phyloP scores from a whole-genome alignment of 2,888 invertebrate genomes.

The Helicoverpa assulta region DNA sequence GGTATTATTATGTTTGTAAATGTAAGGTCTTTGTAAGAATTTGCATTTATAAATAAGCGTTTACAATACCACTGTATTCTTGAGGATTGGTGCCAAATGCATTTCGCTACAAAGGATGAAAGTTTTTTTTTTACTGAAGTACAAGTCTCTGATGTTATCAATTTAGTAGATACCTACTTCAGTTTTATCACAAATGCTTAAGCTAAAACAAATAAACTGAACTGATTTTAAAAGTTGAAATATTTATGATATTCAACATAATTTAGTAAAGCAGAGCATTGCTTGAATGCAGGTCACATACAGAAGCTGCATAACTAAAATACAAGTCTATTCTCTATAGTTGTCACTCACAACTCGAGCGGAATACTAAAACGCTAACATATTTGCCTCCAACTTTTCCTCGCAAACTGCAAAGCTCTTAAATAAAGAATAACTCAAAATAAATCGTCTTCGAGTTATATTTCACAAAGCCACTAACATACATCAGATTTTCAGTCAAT shows the following conservation, averaged over 20 bases:
- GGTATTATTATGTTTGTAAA: too few species aligned
- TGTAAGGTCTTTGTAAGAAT: too few species aligned
- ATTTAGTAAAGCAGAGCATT: constrained; percentile 25
- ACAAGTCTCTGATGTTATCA: too few species aligned
- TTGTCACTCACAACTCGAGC: constrained; percentile 19
- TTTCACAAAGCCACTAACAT: constrained; percentile 44
- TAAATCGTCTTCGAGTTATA: constrained; percentile 6
- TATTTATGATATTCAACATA: constrained; percentile 42
- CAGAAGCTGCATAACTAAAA: constrained; percentile 44
- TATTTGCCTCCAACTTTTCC: constrained; percentile 28
- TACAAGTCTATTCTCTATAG: constrained; percentile 38
- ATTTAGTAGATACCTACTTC: too few species aligned
- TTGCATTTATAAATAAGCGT: too few species aligned
- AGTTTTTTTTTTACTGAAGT: too few species aligned
- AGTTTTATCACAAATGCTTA: too few species aligned
- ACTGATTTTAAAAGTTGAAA: constrained; percentile 15
- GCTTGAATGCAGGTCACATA: constrained; percentile 36
- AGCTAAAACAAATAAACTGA: too few species aligned
- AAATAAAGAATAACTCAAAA: constrained; percentile 17
- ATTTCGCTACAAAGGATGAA: too few species aligned
- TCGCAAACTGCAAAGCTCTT: constrained; percentile 21
- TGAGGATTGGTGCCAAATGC: too few species aligned
- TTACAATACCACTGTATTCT: too few species aligned
- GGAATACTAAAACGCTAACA: constrained; percentile 41
- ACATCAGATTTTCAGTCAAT: constrained; percentile 69